Evolutionary conservation across 2,113 vertebrate species (phyloP), one percentile per base, ranked within the genome.

Genomic region (Aldabrachelys gigantea): DNA sequence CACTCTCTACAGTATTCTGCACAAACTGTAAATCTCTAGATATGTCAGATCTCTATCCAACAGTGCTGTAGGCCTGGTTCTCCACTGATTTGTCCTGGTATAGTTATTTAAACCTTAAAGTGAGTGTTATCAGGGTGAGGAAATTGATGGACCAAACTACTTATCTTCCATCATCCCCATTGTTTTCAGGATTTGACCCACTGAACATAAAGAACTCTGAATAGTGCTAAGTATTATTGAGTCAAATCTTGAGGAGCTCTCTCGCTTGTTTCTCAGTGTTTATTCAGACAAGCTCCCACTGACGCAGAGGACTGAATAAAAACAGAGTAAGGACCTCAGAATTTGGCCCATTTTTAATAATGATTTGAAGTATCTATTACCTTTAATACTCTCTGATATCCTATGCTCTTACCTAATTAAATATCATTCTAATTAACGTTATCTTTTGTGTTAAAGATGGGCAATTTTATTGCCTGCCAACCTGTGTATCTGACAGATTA

Each of bases 101-200:
- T n/a, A 50, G 25, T 84, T 78, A 29, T 41, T 83, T 56, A 52
- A 27, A 16, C 72, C 62, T 11, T 38, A 41, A 75, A 24, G 21
- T 75, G 72, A 24, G 72, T 41, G 38, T 75, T 75, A 24, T 10
- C 17, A 41, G 38, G n/a, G 38, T 25, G 93, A 92, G 89, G 82
- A 94, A 85, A 95, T 96, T 96, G 96, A 96, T 93, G 94, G 93
- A 95, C 91, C 94, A 96, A 93, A 95, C 93, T 75, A 41, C 10
- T 75, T 75, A 6, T 47, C 56, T 62, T 88, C 49, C 88, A 89
- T 84, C 94, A 84, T 7, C 19, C 19, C 75, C 47, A 95, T 96
- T 95, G 94, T 96, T 76, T 87, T 96, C 35, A 54, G 44, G 83
- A 89, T 85, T 17, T 93, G 89, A 96, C 91, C 93, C 84, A 22